Conservation (phyloP, 2,888 invertebrate genomes). For the Cybosia mesomella region DNA sequence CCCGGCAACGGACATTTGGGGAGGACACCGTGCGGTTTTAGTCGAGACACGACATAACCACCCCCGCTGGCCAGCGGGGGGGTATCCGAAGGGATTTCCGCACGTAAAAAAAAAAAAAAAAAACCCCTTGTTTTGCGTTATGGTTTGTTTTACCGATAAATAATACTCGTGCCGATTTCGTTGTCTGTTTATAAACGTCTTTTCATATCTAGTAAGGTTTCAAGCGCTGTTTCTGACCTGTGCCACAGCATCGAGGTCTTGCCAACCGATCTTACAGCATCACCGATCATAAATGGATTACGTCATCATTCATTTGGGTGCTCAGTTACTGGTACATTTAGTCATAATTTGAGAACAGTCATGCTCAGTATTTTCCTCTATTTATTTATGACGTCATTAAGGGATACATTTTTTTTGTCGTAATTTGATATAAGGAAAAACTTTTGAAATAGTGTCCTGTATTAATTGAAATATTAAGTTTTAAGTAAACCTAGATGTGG, state of each 20-base stretch:
- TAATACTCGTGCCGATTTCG: constrained; percentile 65
- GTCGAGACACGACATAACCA: too few species aligned
- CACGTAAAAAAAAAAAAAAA: too few species aligned
- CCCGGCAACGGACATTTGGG: too few species aligned
- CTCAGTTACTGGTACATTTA: constrained; percentile 36
- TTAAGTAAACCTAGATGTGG: background rate
- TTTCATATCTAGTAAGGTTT: constrained; percentile 59
- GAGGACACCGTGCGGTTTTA: too few species aligned
- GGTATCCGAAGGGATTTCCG: too few species aligned
- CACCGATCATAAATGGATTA: constrained; percentile 36
- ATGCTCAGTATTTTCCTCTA: constrained; percentile 12
- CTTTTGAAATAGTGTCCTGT: background rate
- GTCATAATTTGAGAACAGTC: constrained; percentile 24
- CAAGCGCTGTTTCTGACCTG: constrained; percentile 57
- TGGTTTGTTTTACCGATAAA: constrained; percentile 59
- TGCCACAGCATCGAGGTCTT: constrained; percentile 58
- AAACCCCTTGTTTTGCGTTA: too few species aligned
- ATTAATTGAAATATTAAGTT: constrained; percentile 17
- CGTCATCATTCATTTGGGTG: constrained; percentile 34
- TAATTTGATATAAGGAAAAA: background rate
- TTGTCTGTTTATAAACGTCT: constrained; percentile 74
- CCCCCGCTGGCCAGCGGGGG: too few species aligned
- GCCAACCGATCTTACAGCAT: constrained; percentile 58
- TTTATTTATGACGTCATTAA: constrained; percentile 13
- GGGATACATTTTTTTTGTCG: too few species aligned